phyloP scores from a whole-genome alignment of 2,113 vertebrate species.

The Microcebus murinus region DNA sequence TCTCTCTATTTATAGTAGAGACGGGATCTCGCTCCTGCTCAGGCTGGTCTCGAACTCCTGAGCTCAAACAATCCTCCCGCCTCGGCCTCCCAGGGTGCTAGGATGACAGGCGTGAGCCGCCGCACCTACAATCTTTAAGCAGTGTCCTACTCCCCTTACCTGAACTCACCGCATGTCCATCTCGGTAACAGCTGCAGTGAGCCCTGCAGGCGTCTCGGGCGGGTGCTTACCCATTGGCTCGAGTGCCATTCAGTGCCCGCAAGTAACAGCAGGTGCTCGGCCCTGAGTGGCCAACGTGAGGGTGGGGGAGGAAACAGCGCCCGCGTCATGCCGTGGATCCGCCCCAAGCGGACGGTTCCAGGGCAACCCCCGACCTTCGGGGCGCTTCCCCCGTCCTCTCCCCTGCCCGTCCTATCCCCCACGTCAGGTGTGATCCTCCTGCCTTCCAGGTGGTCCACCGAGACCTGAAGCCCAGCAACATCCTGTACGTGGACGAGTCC shows the following conservation, averaged over 20 bases:
- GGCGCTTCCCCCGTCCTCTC: rapidly evolving
- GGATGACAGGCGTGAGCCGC: too few relatives aligned
- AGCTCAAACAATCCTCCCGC: too few relatives aligned
- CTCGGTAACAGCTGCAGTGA: rapidly evolving
- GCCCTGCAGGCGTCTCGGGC: rapidly evolving
- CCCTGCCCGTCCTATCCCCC: rapidly evolving
- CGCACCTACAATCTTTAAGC: not conserved
- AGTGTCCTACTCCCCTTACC: rapidly evolving
- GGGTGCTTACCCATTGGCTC: rapidly evolving
- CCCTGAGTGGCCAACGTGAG: rapidly evolving
- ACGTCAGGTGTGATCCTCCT: rapidly evolving
- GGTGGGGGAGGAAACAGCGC: not conserved
- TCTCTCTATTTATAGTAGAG: too few relatives aligned
- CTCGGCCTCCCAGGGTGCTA: too few relatives aligned
- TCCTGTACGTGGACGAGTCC: constrained; percentile 95
- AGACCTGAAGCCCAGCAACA: constrained; percentile 97
- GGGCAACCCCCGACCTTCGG: too few relatives aligned
- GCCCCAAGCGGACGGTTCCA: too few relatives aligned
- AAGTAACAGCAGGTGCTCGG: rapidly evolving
- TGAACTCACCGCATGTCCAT: not conserved
- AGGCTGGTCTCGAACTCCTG: too few relatives aligned
- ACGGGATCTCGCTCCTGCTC: too few relatives aligned
- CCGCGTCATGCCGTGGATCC: not conserved
- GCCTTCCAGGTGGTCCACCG: constrained; percentile 93
- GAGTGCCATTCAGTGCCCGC: not conserved